These are phyloP conservation scores for Caenorhabditis sp. DNA, from an alignment of 2,888 invertebrate genomes.

Conservation along the genomic window DNA sequence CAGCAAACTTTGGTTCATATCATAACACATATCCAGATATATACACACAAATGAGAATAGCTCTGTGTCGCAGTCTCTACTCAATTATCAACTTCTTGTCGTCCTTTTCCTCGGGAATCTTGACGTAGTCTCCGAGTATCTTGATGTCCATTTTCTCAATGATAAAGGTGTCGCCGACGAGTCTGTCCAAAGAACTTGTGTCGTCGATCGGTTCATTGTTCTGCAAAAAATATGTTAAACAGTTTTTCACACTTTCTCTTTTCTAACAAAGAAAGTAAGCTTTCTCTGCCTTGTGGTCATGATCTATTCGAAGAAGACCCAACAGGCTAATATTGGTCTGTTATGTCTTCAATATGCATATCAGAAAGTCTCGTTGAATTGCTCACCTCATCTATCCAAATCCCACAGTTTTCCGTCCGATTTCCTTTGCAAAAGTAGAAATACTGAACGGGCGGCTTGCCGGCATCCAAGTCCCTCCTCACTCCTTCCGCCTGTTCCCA, in stretches of 20 bases:
- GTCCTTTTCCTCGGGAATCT: constrained; percentile 46
- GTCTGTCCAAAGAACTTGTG: constrained; percentile 19
- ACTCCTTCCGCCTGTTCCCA: constrained; percentile 57
- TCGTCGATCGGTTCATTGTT: constrained; percentile 28
- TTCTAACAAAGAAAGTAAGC: not conserved
- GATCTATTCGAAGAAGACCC: too few species aligned
- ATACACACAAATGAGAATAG: constrained; percentile 40
- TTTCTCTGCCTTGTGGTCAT: not conserved
- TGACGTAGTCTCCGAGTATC: constrained; percentile 35
- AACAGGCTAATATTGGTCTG: too few species aligned
- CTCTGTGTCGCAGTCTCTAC: too few species aligned
- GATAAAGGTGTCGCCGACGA: constrained; percentile 41
- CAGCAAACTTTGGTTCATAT: not conserved
- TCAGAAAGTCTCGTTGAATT: not conserved
- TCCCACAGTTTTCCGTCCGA: constrained; percentile 43
- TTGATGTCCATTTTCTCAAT: constrained; percentile 47
- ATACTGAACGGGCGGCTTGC: constrained; percentile 39
- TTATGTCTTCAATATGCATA: too few species aligned
- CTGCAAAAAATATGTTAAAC: constrained; percentile 11
- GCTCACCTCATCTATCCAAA: constrained; percentile 55
- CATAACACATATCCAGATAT: constrained; percentile 9
- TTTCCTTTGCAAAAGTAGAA: constrained; percentile 55
- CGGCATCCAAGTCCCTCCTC: constrained; percentile 41
- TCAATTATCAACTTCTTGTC: constrained; percentile 56
- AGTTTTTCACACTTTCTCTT: not conserved